phyloP scores from a whole-genome alignment of 2,888 invertebrate genomes.

The Galeruca laticollis region DNA sequence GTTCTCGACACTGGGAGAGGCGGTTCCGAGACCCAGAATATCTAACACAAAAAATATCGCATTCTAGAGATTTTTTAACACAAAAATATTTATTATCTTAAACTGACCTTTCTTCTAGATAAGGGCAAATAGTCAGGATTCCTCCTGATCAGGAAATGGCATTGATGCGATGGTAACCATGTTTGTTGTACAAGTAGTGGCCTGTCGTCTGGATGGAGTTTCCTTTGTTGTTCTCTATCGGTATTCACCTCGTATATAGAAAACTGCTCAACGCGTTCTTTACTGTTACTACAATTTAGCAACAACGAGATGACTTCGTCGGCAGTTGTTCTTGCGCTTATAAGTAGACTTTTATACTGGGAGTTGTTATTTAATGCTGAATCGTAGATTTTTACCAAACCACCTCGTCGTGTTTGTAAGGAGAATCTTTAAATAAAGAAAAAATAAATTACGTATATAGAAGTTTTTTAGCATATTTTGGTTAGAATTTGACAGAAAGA shows the following conservation, averaged over 20 bases:
- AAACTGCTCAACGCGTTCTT: slow-evolving; percentile 87
- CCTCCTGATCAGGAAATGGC: slow-evolving; percentile 85
- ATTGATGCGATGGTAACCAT: slow-evolving; percentile 75
- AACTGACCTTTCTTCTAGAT: slow-evolving; percentile 66
- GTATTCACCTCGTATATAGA: slow-evolving; percentile 85
- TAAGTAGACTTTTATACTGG: slow-evolving; percentile 91
- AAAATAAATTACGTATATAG: background rate
- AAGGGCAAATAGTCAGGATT: slow-evolving; percentile 82
- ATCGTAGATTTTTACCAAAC: slow-evolving; percentile 93
- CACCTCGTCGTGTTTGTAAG: slow-evolving; percentile 88
- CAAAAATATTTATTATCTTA: background rate
- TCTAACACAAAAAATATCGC: slow-evolving; percentile 63
- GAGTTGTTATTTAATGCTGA: slow-evolving; percentile 91
- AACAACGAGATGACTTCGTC: slow-evolving; percentile 88
- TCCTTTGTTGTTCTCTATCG: slow-evolving; percentile 88
- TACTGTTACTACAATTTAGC: slow-evolving; percentile 86
- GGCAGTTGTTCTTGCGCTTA: slow-evolving; percentile 89
- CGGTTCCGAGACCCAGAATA: slow-evolving; percentile 71
- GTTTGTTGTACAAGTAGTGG: slow-evolving; percentile 85
- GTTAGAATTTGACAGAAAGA: no score
- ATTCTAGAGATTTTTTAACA: background rate
- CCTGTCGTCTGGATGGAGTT: slow-evolving; percentile 87
- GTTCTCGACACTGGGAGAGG: slow-evolving; percentile 65
- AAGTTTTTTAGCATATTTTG: no score
- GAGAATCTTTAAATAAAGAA: slow-evolving; percentile 76